These are phyloP conservation scores for Lasioglossum malachurum DNA, from an alignment of 2,888 invertebrate genomes.

Conservation along the genomic window DNA sequence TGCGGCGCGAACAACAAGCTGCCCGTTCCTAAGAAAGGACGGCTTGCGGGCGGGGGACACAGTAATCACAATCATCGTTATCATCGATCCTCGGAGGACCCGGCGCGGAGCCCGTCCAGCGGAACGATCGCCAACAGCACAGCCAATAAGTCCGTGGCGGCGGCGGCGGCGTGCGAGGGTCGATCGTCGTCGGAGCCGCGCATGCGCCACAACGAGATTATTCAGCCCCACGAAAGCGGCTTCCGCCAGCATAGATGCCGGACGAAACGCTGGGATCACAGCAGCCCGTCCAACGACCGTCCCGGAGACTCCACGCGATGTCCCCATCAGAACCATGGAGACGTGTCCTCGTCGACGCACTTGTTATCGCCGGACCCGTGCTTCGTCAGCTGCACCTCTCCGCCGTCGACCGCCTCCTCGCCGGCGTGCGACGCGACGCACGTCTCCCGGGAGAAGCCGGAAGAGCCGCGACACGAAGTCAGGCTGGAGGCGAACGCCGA, in stretches of 20 bases:
- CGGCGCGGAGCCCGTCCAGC: conserved; percentile 12
- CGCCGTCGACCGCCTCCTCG: conserved; percentile 59
- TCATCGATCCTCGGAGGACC: conserved; percentile 7
- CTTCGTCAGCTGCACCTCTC: conserved; percentile 59
- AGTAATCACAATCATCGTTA: conserved; percentile 15
- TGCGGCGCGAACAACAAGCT: conserved; percentile 57
- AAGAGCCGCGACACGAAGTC: neutral
- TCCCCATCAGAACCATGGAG: neutral
- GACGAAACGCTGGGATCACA: conserved; percentile 40
- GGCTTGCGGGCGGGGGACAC: conserved; percentile 70
- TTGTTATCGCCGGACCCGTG: conserved; percentile 59
- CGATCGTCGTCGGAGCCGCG: conserved; percentile 82
- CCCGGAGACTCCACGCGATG: neutral
- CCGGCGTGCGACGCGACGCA: conserved; percentile 49
- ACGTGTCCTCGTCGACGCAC: conserved; percentile 51
- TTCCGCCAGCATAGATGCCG: conserved; percentile 82
- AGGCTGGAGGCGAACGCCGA: neutral
- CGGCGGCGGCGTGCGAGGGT: conserved; percentile 71
- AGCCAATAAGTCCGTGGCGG: conserved; percentile 62
- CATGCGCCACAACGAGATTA: conserved; percentile 84
- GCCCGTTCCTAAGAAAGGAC: conserved; percentile 54
- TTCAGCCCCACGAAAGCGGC: conserved; percentile 79
- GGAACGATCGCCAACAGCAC: conserved; percentile 37
- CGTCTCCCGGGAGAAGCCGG: conserved; percentile 26
- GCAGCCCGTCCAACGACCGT: conserved; percentile 34